Conservation (phyloP, 2,888 invertebrate genomes). For the Mantis religiosa region DNA sequence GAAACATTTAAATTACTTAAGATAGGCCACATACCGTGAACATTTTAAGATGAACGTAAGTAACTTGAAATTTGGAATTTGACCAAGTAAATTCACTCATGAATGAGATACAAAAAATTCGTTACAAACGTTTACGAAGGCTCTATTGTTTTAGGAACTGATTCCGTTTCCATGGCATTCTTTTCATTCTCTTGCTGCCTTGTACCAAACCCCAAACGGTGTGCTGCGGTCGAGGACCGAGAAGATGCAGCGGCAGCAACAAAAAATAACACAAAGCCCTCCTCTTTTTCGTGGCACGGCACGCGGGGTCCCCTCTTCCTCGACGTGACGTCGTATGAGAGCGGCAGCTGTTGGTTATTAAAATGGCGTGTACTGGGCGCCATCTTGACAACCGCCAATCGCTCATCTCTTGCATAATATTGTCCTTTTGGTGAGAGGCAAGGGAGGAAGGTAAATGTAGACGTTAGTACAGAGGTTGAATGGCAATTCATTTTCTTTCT, state of each 20-base stretch:
- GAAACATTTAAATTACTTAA: too few species aligned
- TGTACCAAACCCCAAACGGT: not conserved
- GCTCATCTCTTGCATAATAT: not conserved
- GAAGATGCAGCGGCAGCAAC: not conserved
- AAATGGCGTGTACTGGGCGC: slow-evolving; percentile 12
- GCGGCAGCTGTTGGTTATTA: slow-evolving; percentile 16
- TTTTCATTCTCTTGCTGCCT: not conserved
- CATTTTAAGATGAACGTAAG: too few species aligned
- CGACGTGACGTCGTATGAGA: slow-evolving; percentile 13
- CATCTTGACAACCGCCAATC: slow-evolving; percentile 5
- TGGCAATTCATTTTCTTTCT: not conserved
- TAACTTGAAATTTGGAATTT: too few species aligned
- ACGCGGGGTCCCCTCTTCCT: not conserved
- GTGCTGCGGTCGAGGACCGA: not conserved
- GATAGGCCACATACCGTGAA: too few species aligned
- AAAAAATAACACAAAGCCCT: not conserved
- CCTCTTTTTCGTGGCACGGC: not conserved
- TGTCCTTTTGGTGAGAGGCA: not conserved
- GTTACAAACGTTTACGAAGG: not conserved
- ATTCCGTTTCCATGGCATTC: not conserved
- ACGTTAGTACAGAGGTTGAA: not conserved
- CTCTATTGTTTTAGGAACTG: not conserved
- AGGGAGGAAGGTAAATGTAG: not conserved
- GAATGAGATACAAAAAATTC: too few species aligned
- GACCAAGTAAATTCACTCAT: too few species aligned